Percentiles rank a stretch among this genome's conserved stretches.
Evolutionary conservation across 2,797 vertebrate genomes (phyloP).

Genomic region (Micromesistius poutassou): DNA sequence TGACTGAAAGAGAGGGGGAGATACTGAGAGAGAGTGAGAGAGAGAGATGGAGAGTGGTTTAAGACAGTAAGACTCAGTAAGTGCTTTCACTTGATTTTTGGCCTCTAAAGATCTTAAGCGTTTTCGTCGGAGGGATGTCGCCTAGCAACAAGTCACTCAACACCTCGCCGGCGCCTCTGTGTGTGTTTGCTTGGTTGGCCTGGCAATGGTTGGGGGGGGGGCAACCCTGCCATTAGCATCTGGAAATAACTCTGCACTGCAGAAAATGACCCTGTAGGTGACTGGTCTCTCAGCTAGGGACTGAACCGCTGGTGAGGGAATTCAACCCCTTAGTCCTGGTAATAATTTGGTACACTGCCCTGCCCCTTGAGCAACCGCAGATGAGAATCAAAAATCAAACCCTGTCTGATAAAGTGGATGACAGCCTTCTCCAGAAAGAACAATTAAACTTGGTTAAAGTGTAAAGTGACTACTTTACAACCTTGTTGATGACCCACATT

Average conservation of each 20-base stretch:
- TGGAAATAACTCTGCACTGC: constrained; percentile 61
- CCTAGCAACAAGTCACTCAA: constrained; percentile 67
- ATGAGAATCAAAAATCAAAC: too few relatives aligned
- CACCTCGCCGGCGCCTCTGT: constrained; percentile 55
- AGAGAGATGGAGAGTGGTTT: not conserved
- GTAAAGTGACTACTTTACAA: too few relatives aligned
- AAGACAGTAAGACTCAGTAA: constrained; percentile 15
- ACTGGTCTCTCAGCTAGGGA: not conserved
- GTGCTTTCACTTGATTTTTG: constrained; percentile 45
- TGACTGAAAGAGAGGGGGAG: too few relatives aligned
- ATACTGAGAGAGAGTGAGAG: not conserved
- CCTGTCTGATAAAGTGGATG: too few relatives aligned
- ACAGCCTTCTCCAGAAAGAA: too few relatives aligned
- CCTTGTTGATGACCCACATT: too few relatives aligned
- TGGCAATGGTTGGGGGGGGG: constrained; percentile 43
- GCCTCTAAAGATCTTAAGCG: constrained; percentile 45
- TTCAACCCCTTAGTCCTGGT: too few relatives aligned
- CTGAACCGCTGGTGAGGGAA: too few relatives aligned
- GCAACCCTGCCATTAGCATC: constrained; percentile 69
- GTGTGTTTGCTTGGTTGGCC: constrained; percentile 48
- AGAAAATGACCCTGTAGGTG: constrained; percentile 15
- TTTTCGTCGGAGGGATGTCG: constrained; percentile 44
- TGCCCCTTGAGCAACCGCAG: too few relatives aligned
- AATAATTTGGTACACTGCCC: too few relatives aligned
- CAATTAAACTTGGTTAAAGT: too few relatives aligned